Conservation (phyloP, 2,888 invertebrate species). For the Troides helena region DNA sequence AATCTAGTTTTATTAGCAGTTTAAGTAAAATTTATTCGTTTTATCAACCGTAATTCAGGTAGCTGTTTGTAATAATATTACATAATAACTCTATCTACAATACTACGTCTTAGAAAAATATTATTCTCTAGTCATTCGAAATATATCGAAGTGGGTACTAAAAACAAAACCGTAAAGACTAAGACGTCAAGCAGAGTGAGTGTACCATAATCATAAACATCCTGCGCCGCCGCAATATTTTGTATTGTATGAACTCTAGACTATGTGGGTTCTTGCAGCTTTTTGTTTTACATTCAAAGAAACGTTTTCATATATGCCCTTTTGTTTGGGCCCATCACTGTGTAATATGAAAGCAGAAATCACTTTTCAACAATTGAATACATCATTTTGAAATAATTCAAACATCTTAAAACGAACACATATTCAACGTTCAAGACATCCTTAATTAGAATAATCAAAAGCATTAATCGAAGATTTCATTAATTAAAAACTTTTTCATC, state of each 20-base stretch:
- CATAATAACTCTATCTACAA: neutral
- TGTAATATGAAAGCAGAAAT: slow-evolving; percentile 49
- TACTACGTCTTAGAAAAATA: slow-evolving; percentile 14
- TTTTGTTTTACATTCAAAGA: slow-evolving; percentile 73
- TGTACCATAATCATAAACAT: slow-evolving; percentile 74
- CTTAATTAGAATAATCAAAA: slow-evolving; percentile 25
- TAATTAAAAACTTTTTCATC: slow-evolving; percentile 26
- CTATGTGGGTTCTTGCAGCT: slow-evolving; percentile 55
- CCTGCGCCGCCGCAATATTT: slow-evolving; percentile 70
- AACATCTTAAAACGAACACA: slow-evolving; percentile 1
- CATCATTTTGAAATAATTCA: slow-evolving; percentile 6
- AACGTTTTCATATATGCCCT: slow-evolving; percentile 75
- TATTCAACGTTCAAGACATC: slow-evolving; percentile 14
- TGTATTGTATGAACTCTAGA: slow-evolving; percentile 69
- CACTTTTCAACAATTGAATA: slow-evolving; percentile 19
- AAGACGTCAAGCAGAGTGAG: slow-evolving; percentile 64
- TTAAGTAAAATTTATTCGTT: too few relatives aligned
- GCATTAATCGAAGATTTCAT: slow-evolving; percentile 26
- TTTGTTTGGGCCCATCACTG: slow-evolving; percentile 71
- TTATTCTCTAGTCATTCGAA: slow-evolving; percentile 34
- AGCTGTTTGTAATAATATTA: neutral
- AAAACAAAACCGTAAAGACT: slow-evolving; percentile 61
- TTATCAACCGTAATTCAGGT: neutral
- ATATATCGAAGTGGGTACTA: slow-evolving; percentile 52
- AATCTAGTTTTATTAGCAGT: too few relatives aligned